Evolutionary conservation across 2,888 invertebrate species (phyloP).

Genomic region (Strigamia maritima): DNA sequence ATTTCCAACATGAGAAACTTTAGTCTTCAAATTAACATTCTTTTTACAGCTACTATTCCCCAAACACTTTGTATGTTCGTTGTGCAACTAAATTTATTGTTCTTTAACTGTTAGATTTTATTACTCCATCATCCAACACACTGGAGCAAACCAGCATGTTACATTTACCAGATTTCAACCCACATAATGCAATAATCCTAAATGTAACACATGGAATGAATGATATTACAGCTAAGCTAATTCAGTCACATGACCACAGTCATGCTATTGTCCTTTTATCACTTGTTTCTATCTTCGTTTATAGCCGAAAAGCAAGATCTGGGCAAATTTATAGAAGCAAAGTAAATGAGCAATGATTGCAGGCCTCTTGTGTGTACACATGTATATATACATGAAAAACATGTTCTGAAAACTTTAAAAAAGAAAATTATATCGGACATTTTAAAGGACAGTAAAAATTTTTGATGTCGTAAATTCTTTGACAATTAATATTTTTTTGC

Average conservation of each 20-base stretch:
- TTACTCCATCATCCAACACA: not conserved
- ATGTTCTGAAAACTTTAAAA: no score
- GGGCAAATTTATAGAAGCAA: no score
- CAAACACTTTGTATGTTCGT: not conserved
- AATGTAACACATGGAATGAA: not conserved
- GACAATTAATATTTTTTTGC: no score
- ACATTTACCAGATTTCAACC: not conserved
- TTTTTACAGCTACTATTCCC: not conserved
- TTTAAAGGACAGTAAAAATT: no score
- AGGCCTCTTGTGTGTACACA: no score
- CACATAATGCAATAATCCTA: not conserved
- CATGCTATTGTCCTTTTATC: not conserved
- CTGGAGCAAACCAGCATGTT: not conserved
- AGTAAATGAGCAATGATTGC: no score
- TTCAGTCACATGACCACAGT: not conserved
- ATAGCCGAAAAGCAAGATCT: no score
- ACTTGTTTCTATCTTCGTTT: no score
- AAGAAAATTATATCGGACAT: no score
- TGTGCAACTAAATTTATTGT: not conserved
- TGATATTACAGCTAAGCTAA: not conserved
- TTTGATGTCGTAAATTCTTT: no score
- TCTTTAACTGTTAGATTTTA: not conserved
- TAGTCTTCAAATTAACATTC: not conserved
- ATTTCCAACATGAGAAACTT: no score
- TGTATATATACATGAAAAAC: no score